These are phyloP conservation scores for Odontophorus gujanensis DNA, from an alignment of 2,113 vertebrate genomes.

Conservation along the genomic window DNA sequence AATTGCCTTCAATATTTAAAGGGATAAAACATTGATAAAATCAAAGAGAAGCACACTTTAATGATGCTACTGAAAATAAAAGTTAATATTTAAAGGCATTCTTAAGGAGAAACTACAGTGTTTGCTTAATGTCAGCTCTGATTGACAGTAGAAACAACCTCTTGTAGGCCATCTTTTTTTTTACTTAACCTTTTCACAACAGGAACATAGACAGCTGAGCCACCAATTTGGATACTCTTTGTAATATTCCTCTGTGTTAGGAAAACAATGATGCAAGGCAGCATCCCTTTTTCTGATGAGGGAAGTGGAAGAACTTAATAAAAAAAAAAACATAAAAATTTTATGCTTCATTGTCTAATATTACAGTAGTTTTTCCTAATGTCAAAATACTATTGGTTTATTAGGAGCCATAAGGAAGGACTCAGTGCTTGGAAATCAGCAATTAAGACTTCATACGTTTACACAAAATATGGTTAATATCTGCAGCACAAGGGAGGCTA, in stretches of 20 bases:
- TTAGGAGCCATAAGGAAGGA: not conserved
- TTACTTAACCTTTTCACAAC: not conserved
- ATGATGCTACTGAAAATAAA: not conserved
- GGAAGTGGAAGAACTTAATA: not conserved
- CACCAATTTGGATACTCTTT: not conserved
- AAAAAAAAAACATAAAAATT: not conserved
- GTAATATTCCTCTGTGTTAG: not conserved
- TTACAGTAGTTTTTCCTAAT: not conserved
- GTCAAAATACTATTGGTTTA: not conserved
- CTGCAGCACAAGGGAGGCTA: not conserved
- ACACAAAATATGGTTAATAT: not conserved
- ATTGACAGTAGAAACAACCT: not conserved
- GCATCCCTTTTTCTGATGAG: not conserved
- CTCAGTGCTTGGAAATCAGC: not conserved
- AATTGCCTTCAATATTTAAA: slow-evolving; percentile 13
- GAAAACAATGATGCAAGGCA: not conserved
- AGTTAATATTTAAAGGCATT: not conserved
- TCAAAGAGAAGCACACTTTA: not conserved
- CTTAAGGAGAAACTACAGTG: not conserved
- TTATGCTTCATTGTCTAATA: not conserved
- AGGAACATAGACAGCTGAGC: not conserved
- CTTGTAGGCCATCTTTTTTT: not conserved
- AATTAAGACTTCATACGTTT: not conserved
- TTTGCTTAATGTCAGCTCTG: not conserved
- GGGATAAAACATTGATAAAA: not conserved